Conservation (phyloP, 1,140 invertebrate genomes). For the Drosophila quadrilineata region DNA sequence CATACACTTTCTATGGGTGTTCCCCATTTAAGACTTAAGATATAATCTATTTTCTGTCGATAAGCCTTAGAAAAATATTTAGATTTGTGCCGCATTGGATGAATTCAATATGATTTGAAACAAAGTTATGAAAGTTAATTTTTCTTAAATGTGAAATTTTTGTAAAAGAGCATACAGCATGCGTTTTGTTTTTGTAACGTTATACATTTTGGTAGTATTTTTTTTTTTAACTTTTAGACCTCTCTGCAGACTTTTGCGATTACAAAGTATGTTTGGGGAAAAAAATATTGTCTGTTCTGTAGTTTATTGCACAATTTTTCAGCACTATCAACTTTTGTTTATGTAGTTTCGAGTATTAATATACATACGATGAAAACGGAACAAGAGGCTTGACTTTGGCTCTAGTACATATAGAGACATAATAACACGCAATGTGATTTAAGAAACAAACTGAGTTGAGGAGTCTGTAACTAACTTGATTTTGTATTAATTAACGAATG, state of each 20-base stretch:
- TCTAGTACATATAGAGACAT: not conserved
- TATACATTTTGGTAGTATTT: not conserved
- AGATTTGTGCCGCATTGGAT: not conserved
- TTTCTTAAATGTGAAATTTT: too few relatives aligned
- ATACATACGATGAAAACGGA: constrained; percentile 45
- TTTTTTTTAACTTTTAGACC: not conserved
- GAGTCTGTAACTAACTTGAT: constrained; percentile 5
- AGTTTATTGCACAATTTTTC: constrained; percentile 35
- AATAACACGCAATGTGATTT: not conserved
- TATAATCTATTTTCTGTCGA: not conserved
- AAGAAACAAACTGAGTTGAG: not conserved
- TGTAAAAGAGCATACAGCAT: too few relatives aligned
- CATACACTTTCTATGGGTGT: not conserved
- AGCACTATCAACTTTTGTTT: not conserved
- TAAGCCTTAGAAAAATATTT: too few relatives aligned
- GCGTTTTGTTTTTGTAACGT: too few relatives aligned
- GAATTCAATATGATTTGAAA: too few relatives aligned
- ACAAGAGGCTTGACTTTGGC: constrained; percentile 49
- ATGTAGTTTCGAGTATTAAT: constrained; percentile 45
- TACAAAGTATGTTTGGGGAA: constrained; percentile 34
- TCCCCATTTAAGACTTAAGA: not conserved
- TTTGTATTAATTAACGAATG: constrained; percentile 55
- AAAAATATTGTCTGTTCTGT: constrained; percentile 8
- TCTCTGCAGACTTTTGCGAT: constrained; percentile 11
- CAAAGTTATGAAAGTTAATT: too few relatives aligned